phyloP scores from a whole-genome alignment of 2,113 vertebrate genomes.

The Gymnogyps californianus region DNA sequence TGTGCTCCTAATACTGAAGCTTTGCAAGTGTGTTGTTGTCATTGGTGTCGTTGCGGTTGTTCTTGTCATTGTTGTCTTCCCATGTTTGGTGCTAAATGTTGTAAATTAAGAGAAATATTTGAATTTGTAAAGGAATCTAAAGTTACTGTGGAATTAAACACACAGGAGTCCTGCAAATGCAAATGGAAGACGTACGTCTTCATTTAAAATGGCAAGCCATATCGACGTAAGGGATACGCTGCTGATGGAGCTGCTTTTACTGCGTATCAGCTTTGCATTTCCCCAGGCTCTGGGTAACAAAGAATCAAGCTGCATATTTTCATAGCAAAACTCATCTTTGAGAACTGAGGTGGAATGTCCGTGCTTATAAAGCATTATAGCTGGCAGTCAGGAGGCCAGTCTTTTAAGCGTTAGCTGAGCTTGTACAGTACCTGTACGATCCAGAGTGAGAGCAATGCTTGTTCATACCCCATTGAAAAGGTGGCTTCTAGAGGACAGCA shows the following conservation, averaged over 20 bases:
- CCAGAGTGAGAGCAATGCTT: background rate
- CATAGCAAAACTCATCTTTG: background rate
- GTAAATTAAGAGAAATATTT: background rate
- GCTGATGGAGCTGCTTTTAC: background rate
- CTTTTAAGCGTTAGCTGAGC: background rate
- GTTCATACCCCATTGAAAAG: background rate
- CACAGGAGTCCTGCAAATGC: background rate
- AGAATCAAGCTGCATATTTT: background rate
- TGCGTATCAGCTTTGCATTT: background rate
- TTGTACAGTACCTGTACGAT: background rate
- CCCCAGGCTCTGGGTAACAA: background rate
- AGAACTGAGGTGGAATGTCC: background rate
- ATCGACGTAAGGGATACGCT: accelerated
- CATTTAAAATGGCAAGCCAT: background rate
- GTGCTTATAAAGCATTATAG: accelerated
- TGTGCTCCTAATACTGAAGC: background rate
- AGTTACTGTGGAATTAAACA: background rate
- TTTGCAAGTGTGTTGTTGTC: background rate
- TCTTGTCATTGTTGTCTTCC: background rate
- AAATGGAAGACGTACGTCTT: background rate
- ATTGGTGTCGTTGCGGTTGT: background rate
- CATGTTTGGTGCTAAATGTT: background rate
- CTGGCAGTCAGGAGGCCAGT: background rate
- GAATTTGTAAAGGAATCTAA: background rate
- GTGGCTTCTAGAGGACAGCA: background rate